Percentiles rank a stretch among this genome's conserved stretches.
Evolutionary conservation across 2,888 invertebrate species (phyloP).

Genomic region (Tachina fera): DNA sequence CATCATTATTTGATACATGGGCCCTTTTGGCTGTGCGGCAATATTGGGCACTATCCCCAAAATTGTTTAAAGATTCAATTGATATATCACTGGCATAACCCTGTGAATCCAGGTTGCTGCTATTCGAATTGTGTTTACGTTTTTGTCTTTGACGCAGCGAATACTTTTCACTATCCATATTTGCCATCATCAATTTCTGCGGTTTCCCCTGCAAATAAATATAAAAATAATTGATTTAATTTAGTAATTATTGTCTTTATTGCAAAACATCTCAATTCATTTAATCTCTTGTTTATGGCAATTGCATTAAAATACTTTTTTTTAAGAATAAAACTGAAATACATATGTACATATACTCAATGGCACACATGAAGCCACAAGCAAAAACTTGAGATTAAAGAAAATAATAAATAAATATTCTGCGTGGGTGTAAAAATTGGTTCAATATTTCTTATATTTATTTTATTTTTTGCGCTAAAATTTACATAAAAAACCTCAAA

Average conservation of each 20-base stretch:
- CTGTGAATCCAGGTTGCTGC: constrained; percentile 75
- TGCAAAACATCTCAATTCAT: constrained; percentile 9
- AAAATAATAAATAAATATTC: background rate
- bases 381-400: background rate
- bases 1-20: constrained; percentile 29
- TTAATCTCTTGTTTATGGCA: constrained; percentile 38
- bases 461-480: background rate
- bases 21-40: constrained; percentile 22
- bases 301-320: constrained; percentile 30
- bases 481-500: constrained; percentile 43
- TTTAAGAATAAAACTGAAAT: constrained; percentile 1
- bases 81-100: constrained; percentile 67
- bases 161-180: constrained; percentile 84
- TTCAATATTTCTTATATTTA: constrained; percentile 36
- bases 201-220: constrained; percentile 56
- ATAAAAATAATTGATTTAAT: constrained; percentile 43
- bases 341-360: constrained; percentile 4
- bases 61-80: constrained; percentile 43
- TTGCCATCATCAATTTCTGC: constrained; percentile 36
- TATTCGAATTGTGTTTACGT: constrained; percentile 80
- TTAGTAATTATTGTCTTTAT: background rate
- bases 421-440: constrained; percentile 60
- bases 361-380: constrained; percentile 2
- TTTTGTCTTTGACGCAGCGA: constrained; percentile 87
- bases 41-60: constrained; percentile 14